Evolutionary conservation across 2,113 vertebrate genomes (phyloP).

Genomic region (Pedionomus torquatus): DNA sequence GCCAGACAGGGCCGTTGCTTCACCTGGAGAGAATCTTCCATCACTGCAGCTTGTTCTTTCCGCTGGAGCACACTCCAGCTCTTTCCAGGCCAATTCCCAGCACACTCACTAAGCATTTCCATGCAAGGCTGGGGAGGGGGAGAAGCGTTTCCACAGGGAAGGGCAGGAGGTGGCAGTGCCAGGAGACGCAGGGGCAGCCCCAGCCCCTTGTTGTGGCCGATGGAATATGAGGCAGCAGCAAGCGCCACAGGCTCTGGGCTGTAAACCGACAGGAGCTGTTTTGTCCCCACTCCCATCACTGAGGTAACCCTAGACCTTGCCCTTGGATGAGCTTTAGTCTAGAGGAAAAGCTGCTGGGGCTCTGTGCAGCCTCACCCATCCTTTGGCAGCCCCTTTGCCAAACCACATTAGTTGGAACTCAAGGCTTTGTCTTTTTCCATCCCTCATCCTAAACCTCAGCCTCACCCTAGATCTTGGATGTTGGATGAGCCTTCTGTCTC

Average conservation of each 20-base stretch:
- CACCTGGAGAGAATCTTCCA: not conserved
- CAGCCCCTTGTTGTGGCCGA: not conserved
- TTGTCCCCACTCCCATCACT: not conserved
- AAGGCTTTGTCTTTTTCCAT: not conserved
- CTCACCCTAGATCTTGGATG: not conserved
- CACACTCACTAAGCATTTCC: fast-evolving
- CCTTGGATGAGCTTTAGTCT: not conserved
- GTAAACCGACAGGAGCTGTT: not conserved
- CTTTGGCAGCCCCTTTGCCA: not conserved
- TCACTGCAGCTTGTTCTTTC: not conserved
- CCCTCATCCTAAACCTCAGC: not conserved
- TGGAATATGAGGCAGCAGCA: not conserved
- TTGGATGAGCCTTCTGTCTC: not conserved
- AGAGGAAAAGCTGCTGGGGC: not conserved
- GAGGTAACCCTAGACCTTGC: not conserved
- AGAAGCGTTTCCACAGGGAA: not conserved
- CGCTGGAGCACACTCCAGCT: not conserved
- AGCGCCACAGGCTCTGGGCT: not conserved
- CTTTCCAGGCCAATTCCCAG: not conserved
- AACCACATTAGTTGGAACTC: not conserved
- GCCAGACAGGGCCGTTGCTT: not conserved
- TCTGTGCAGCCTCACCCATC: not conserved
- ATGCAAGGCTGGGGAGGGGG: too few relatives aligned
- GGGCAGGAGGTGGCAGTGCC: not conserved
- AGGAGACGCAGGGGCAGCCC: not conserved